Evolutionary conservation across 1,140 invertebrate species (phyloP).

Genomic region (Hermetia illucens): DNA sequence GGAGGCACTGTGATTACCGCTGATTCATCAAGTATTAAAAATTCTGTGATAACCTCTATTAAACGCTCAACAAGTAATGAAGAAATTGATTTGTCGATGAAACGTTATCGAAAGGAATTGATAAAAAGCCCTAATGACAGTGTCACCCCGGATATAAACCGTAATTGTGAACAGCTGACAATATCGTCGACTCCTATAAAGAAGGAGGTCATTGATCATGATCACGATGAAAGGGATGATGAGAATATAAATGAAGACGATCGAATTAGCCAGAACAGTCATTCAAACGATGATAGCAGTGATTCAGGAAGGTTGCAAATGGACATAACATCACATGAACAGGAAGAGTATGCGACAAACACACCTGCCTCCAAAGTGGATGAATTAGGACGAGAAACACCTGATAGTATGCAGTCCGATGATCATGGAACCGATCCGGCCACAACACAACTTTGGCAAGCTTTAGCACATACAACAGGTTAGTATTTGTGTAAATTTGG

Average conservation of each 20-base stretch:
- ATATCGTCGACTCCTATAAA: too few relatives aligned
- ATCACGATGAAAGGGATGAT: conserved; percentile 4
- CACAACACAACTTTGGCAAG: conserved; percentile 41
- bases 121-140: too few relatives aligned
- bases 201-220: too few relatives aligned
- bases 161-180: too few relatives aligned
- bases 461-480: conserved; percentile 33
- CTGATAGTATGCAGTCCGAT: conserved; percentile 39
- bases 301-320: conserved; percentile 16
- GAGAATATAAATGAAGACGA: conserved; percentile 3
- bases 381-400: conserved; percentile 12
- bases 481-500: too few relatives aligned
- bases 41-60: conserved; percentile 31
- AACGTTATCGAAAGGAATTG: too few relatives aligned
- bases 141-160: too few relatives aligned
- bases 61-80: conserved; percentile 20
- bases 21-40: conserved; percentile 27
- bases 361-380: not conserved
- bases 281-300: conserved; percentile 22
- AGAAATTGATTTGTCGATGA: conserved; percentile 27
- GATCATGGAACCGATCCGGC: conserved; percentile 38
- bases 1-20: conserved; percentile 11
- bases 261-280: conserved; percentile 1
- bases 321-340: conserved; percentile 8
- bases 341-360: not conserved